These are phyloP conservation scores for Gallinago nigripennis DNA, from an alignment of 2,797 vertebrate genomes.

Conservation along the genomic window DNA sequence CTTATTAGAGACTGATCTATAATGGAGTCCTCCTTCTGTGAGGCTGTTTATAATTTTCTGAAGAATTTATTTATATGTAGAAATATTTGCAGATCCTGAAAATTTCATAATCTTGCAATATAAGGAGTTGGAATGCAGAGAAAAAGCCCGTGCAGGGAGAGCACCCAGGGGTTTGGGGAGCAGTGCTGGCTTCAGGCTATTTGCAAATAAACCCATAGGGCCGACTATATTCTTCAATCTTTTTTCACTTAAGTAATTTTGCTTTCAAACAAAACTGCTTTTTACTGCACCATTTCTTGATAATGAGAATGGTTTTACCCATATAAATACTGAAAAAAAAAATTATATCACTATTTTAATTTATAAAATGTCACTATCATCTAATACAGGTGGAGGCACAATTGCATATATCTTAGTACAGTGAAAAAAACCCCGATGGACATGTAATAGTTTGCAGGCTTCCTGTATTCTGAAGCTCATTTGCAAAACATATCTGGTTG, in stretches of 20 bases:
- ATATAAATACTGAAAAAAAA: neutral
- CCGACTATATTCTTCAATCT: accelerated
- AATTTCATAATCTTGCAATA: neutral
- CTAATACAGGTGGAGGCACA: neutral
- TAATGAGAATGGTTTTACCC: neutral
- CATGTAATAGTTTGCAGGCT: neutral
- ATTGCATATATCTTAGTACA: neutral
- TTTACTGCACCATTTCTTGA: neutral
- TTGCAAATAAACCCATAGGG: neutral
- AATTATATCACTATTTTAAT: neutral
- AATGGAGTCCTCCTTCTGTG: neutral
- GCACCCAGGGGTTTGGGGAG: neutral
- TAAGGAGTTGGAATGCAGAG: neutral
- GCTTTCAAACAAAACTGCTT: neutral
- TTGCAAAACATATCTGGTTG: neutral
- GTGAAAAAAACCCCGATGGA: accelerated
- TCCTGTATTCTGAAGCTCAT: neutral
- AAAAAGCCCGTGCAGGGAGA: neutral
- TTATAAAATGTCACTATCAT: neutral
- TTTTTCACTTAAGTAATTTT: neutral
- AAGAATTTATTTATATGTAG: neutral
- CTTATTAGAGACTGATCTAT: neutral
- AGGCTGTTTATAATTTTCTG: neutral
- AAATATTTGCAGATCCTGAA: neutral
- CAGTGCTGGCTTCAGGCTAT: neutral